These are phyloP conservation scores for Lordiphosa andalusiaca DNA, from an alignment of 2,888 invertebrate species.

Conservation along the genomic window DNA sequence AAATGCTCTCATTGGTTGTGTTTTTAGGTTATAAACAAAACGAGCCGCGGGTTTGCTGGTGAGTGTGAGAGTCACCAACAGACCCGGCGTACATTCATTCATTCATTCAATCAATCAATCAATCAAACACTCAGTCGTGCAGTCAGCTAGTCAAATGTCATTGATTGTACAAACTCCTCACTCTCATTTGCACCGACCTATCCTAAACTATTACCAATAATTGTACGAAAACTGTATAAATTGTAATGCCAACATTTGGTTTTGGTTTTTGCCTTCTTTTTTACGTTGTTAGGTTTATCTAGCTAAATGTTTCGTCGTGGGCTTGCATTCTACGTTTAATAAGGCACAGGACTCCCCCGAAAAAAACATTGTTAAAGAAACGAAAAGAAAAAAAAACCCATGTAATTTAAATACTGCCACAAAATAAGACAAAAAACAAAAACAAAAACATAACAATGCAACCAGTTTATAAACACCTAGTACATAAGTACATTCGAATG, in stretches of 20 bases:
- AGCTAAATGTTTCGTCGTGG: conserved; percentile 65
- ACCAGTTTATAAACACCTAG: conserved; percentile 21
- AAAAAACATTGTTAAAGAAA: conserved; percentile 21
- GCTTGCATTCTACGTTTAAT: conserved; percentile 39
- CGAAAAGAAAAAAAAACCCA: conserved; percentile 43
- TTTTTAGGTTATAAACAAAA: conserved; percentile 78
- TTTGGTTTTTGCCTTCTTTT: conserved; percentile 71
- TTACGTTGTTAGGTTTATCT: conserved; percentile 42
- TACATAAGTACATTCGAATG: conserved; percentile 26
- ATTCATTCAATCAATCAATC: conserved; percentile 37
- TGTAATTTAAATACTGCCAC: conserved; percentile 76
- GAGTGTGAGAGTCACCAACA: conserved; percentile 33
- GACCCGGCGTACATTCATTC: conserved; percentile 46
- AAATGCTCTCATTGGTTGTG: conserved; percentile 81
- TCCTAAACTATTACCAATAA: conserved; percentile 27
- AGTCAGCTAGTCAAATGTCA: conserved; percentile 11
- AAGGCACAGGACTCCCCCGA: conserved; percentile 7
- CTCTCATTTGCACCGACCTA: conserved; percentile 58
- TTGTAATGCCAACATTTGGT: conserved; percentile 67
- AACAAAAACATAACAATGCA: conserved; percentile 38
- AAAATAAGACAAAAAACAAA: conserved; percentile 61
- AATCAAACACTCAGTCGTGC: conserved; percentile 40
- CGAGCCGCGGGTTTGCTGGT: conserved; percentile 49
- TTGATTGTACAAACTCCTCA: conserved; percentile 60
- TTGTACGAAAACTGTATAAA: conserved; percentile 44